These are phyloP conservation scores for Molothrus aeneus DNA, from an alignment of 2,797 vertebrate species.

Conservation along the genomic window DNA sequence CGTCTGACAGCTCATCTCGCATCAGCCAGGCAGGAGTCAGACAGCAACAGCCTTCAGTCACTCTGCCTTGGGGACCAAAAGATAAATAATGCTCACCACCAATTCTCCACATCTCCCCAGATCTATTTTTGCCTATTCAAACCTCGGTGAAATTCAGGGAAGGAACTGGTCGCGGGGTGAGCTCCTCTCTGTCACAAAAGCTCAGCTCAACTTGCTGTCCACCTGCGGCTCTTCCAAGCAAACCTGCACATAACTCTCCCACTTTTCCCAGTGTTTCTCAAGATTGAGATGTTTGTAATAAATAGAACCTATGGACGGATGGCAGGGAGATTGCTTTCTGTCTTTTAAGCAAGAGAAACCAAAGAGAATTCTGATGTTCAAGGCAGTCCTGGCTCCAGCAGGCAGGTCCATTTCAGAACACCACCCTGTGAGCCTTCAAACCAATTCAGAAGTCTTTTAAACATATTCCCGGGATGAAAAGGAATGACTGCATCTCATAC, in stretches of 20 bases:
- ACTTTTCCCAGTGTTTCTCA: not conserved
- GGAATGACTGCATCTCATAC: not conserved
- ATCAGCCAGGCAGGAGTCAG: slow-evolving; percentile 36
- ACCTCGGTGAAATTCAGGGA: not conserved
- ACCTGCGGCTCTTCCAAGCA: not conserved
- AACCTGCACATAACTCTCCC: not conserved
- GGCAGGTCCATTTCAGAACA: not conserved
- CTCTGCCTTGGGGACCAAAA: not conserved
- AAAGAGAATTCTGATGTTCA: not conserved
- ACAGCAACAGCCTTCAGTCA: slow-evolving; percentile 23
- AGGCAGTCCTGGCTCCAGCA: not conserved
- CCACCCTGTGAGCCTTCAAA: not conserved
- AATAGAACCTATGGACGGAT: fast-evolving
- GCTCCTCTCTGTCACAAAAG: fast-evolving
- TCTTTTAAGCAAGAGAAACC: not conserved
- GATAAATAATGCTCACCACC: not conserved
- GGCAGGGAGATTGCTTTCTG: not conserved
- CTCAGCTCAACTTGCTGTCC: not conserved
- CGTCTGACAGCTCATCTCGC: not conserved
- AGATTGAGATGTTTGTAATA: not conserved
- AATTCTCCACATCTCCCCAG: not conserved
- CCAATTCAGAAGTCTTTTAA: not conserved
- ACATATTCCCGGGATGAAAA: not conserved
- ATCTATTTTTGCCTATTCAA: not conserved
- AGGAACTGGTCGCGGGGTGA: not conserved